Conservation (phyloP, 2,888 invertebrate species). For the Drosophila ochracea region DNA sequence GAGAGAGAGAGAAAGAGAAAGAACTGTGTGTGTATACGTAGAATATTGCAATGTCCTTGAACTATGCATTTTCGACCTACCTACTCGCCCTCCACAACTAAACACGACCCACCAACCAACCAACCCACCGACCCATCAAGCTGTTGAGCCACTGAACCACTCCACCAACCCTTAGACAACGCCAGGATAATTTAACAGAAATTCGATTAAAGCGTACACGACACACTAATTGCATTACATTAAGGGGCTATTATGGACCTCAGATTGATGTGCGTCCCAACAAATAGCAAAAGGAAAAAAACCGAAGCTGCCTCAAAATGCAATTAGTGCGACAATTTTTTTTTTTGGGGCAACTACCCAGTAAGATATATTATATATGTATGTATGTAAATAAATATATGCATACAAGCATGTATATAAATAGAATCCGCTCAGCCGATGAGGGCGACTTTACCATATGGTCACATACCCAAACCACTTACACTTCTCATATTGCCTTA, state of each 20-base stretch:
- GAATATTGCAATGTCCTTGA: constrained; percentile 82
- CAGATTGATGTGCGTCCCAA: constrained; percentile 43
- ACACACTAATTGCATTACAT: constrained; percentile 70
- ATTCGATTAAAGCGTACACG: constrained; percentile 69
- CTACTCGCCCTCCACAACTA: constrained; percentile 15
- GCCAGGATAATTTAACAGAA: constrained; percentile 65
- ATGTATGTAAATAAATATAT: constrained; percentile 7
- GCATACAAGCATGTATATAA: constrained; percentile 23
- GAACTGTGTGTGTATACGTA: constrained; percentile 65
- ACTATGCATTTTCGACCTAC: constrained; percentile 76
- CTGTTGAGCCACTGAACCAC: constrained; percentile 19
- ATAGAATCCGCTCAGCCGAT: constrained; percentile 38
- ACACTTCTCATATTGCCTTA: constrained; percentile 61
- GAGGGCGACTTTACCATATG: constrained; percentile 68
- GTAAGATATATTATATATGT: constrained; percentile 6
- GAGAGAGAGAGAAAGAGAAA: constrained; percentile 22
- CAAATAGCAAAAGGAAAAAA: constrained; percentile 14
- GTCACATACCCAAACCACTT: constrained; percentile 66
- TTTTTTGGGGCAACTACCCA: constrained; percentile 44
- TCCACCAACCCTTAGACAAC: constrained; percentile 39
- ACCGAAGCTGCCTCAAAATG: constrained; percentile 34
- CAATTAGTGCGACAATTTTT: constrained; percentile 59
- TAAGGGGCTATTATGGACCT: constrained; percentile 58
- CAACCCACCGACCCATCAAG: constrained; percentile 15
- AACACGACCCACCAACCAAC: constrained; percentile 27